Evolutionary conservation across 2,113 vertebrate species (phyloP).

Genomic region (Leucopsar rothschildi): DNA sequence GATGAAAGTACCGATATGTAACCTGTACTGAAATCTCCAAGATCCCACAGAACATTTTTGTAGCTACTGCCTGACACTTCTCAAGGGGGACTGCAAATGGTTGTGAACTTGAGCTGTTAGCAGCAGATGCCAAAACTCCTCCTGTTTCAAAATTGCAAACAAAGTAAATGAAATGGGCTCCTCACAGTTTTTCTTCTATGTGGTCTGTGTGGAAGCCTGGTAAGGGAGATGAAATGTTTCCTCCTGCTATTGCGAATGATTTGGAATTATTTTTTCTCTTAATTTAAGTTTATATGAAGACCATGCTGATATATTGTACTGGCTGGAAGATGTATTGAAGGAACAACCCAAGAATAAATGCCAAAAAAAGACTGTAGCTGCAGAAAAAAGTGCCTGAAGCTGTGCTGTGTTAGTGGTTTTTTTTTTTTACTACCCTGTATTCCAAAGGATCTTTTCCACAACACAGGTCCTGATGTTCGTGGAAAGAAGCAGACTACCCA

Average conservation of each 20-base stretch:
- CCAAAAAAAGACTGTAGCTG: not conserved
- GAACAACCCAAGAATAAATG: not conserved
- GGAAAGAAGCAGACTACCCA: not conserved
- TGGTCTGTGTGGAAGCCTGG: not conserved
- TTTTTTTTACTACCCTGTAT: not conserved
- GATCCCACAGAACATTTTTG: not conserved
- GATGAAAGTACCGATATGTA: not conserved
- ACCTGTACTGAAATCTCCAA: not conserved
- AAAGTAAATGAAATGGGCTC: not conserved
- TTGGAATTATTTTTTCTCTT: not conserved
- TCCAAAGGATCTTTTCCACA: not conserved
- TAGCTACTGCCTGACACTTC: not conserved
- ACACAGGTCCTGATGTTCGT: not conserved
- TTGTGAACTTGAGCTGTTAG: not conserved
- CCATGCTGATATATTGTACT: not conserved
- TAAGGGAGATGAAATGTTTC: not conserved
- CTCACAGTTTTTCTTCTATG: not conserved
- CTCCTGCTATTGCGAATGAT: not conserved
- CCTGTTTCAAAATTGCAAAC: not conserved
- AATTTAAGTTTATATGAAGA: not conserved
- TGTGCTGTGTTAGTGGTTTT: not conserved
- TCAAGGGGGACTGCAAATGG: not conserved
- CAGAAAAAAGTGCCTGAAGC: not conserved
- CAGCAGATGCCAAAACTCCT: not conserved
- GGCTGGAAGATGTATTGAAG: not conserved